Percentiles rank a stretch among this genome's conserved stretches.
Conservation (phyloP, 2,888 invertebrate species). For the Leucophenga maculata region DNA sequence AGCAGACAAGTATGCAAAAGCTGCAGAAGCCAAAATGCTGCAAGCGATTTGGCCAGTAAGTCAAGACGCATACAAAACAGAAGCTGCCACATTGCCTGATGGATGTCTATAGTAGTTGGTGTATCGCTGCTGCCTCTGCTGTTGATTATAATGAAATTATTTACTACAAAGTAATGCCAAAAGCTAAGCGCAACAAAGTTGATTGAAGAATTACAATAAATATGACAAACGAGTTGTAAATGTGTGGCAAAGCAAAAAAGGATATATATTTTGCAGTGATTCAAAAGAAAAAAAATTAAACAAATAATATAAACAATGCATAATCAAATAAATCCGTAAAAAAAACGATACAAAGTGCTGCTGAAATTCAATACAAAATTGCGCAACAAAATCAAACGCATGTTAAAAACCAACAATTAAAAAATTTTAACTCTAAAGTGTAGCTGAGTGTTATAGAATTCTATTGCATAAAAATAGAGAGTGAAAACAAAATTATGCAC, state of each 20-base stretch:
- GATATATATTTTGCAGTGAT: conserved; percentile 21
- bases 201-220: not conserved
- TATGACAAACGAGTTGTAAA: not conserved
- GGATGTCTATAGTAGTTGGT: not conserved
- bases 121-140: not conserved
- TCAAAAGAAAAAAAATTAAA: conserved; percentile 2
- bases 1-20: conserved; percentile 34
- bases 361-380: conserved; percentile 5
- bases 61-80: conserved; percentile 2
- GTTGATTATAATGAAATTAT: conserved; percentile 8
- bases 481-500: too few relatives aligned
- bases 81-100: conserved; percentile 3
- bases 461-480: too few relatives aligned
- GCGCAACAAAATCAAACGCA: too few relatives aligned
- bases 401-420: too few relatives aligned
- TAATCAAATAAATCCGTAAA: not conserved
- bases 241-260: conserved; percentile 37
- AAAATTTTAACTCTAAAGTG: too few relatives aligned
- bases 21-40: conserved; percentile 10
- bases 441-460: too few relatives aligned
- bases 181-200: conserved; percentile 3
- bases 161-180: conserved; percentile 13
- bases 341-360: conserved; percentile 6
- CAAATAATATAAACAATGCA: not conserved
- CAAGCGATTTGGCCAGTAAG: conserved; percentile 33